Evolutionary conservation across 2,888 invertebrate genomes (phyloP).

Genomic region (Tanytarsus gracilentus): DNA sequence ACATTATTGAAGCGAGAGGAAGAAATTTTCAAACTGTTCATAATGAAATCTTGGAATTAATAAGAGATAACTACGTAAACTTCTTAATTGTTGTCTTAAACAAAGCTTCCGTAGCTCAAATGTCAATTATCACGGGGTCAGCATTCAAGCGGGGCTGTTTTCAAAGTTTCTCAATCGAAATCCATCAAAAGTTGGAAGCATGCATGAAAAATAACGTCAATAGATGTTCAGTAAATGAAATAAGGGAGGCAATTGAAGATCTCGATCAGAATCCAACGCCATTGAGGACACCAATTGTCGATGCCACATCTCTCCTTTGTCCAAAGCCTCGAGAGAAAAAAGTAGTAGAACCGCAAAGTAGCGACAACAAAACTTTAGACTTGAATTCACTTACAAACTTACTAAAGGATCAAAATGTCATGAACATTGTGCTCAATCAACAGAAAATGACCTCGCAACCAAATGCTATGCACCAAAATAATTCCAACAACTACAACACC

Average conservation of each 20-base stretch:
- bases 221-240: neutral
- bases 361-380: neutral
- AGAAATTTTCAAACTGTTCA: neutral
- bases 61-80: neutral
- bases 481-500: neutral
- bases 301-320: neutral
- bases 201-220: neutral
- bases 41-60: neutral
- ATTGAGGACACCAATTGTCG: neutral
- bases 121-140: neutral
- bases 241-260: neutral
- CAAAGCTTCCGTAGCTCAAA: neutral
- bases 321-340: neutral
- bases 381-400: neutral
- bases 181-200: neutral
- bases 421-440: neutral
- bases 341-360: neutral
- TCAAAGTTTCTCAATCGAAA: neutral
- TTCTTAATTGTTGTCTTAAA: neutral
- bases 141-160: neutral
- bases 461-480: neutral
- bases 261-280: neutral
- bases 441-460: neutral
- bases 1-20: neutral
- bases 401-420: slow-evolving; percentile 13